Base-by-base conservation (phyloP, 2,888 invertebrate species). In the Lithophane ornitopus region DNA sequence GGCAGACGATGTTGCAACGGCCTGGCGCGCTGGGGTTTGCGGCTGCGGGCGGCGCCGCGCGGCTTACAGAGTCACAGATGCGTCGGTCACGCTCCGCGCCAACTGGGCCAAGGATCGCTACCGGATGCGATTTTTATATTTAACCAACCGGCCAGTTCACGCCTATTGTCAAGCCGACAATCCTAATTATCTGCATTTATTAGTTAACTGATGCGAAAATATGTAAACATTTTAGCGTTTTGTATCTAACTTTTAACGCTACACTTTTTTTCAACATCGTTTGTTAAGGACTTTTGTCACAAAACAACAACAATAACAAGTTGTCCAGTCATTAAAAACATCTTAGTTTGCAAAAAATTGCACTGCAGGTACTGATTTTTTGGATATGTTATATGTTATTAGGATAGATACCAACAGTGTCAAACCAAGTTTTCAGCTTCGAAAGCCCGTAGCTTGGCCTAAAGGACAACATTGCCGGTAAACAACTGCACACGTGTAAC, bases 71-170 rank as follows among this genome's bases (percentile, higher is more conserved):
- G 56, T 74, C 89, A 84, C 91, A 92, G 92, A 93, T 92, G 93
- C 91, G 90, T 89, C 91, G 91, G 92, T 94, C 93, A 94, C 94
- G 94, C 91, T 90, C 90, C 81, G 80, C 86, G 87, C 89, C 89
- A 95, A 93, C 90, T 92, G 87, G 94, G 95, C 92, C 95, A 95
- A 95, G 95, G 95, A 94, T 92, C 87, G 79, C 84, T 90, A 91
- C 91, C 93, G 94, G 93, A 94, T 94, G 90, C 90, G 85, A 88
- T 92, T 92, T 91, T 92, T 91, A 85, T 90, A 90, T 90, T 87
- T 85, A 88, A 90, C 89, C 86, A 87, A 88, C 75, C 85, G 80
- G 84, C 79, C 84, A 86, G 83, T 85, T 86, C 80, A 71, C 78
- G 68, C 81, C 89, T 85, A 90, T 89, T 89, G 88, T 90, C 88